Percentiles rank a stretch among this genome's conserved stretches.
phyloP scores from a whole-genome alignment of 1,140 invertebrate genomes.

The Elysia chlorotica region DNA sequence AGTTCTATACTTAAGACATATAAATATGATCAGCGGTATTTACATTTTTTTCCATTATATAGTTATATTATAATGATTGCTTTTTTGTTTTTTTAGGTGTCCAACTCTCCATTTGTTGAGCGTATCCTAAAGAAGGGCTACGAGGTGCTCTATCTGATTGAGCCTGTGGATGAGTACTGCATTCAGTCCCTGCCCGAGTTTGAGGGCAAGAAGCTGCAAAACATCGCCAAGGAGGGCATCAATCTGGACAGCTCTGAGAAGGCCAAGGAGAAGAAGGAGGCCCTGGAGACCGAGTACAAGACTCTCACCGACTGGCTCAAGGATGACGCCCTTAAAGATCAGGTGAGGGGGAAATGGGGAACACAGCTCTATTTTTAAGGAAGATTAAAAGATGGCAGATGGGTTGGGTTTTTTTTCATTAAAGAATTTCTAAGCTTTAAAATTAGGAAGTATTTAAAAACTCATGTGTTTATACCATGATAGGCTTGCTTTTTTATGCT shows the following conservation, averaged over 20 bases:
- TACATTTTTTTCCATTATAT: too few species aligned
- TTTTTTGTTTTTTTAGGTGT: constrained; percentile 73
- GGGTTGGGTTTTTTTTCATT: too few species aligned
- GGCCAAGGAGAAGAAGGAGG: constrained; percentile 82
- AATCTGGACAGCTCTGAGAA: constrained; percentile 79
- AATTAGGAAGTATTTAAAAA: too few species aligned
- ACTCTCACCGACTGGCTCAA: constrained; percentile 90
- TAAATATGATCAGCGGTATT: too few species aligned
- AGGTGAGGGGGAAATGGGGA: too few species aligned
- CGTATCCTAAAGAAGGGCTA: constrained; percentile 90
- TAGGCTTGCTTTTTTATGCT: background rate
- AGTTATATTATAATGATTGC: too few species aligned
- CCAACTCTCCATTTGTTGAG: constrained; percentile 95
- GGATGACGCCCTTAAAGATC: constrained; percentile 83
- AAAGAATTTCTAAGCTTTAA: too few species aligned
- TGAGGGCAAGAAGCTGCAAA: constrained; percentile 99
- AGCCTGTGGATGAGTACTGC: constrained; percentile 98
- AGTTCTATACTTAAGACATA: too few species aligned
- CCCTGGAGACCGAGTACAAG: constrained; percentile 81
- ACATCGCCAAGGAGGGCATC: constrained; percentile 98
- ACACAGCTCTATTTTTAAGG: too few species aligned
- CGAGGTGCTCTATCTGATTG: constrained; percentile 93
- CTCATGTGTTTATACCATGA: background rate
- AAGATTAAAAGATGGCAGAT: too few species aligned
- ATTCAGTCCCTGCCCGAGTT: constrained; percentile 98